phyloP scores from a whole-genome alignment of 2,888 invertebrate species.

The Volucella zonaria region DNA sequence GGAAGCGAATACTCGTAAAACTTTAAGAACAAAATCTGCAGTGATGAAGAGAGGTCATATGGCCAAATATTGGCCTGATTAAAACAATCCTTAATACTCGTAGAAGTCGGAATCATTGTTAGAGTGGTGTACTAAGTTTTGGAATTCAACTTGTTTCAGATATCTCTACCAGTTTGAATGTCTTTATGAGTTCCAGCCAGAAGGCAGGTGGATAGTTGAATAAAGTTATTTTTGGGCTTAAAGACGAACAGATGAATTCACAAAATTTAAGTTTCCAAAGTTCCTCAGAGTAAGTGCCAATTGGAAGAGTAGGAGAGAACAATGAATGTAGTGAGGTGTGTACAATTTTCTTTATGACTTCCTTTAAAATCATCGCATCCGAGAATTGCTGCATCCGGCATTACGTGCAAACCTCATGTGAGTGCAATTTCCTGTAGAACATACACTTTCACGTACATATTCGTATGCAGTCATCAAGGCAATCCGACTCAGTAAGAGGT shows the following conservation, averaged over 20 bases:
- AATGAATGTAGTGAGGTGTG: too few relatives aligned
- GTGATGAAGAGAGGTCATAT: not conserved
- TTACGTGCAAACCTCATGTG: conserved; percentile 36
- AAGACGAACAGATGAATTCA: not conserved
- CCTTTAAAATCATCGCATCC: conserved; percentile 23
- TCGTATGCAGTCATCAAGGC: conserved; percentile 39
- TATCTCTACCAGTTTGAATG: conserved; percentile 40
- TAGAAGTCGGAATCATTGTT: conserved; percentile 37
- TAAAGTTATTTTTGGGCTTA: not conserved
- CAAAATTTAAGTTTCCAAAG: not conserved
- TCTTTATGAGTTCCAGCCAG: conserved; percentile 7
- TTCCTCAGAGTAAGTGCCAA: too few relatives aligned
- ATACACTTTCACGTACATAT: conserved; percentile 20
- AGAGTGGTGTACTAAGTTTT: conserved; percentile 34
- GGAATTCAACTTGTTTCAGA: conserved; percentile 53
- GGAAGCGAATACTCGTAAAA: conserved; percentile 6
- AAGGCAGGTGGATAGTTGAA: not conserved
- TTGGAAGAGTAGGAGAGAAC: too few relatives aligned
- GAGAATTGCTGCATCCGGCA: conserved; percentile 50
- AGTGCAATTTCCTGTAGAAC: conserved; percentile 61
- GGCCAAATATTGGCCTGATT: conserved; percentile 44
- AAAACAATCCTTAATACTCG: conserved; percentile 48
- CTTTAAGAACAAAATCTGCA: conserved; percentile 23
- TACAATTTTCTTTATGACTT: conserved; percentile 42
- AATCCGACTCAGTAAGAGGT: conserved; percentile 25